A percentile compares a stretch with the other conserved stretches of the same genome.
phyloP scores from a whole-genome alignment of 2,888 invertebrate species.

The Aethes cnicana region DNA sequence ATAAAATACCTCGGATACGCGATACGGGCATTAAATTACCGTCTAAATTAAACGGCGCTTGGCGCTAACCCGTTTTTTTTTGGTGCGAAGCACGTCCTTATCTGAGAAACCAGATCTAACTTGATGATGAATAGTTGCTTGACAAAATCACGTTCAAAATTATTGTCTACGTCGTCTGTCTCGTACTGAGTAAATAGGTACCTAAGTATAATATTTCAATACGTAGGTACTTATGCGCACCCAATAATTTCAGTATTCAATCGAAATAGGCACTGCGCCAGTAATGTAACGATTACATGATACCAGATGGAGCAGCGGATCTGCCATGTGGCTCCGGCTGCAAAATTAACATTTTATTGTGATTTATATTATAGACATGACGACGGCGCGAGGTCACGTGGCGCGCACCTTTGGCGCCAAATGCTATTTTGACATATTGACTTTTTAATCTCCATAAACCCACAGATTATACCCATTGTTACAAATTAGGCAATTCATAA shows the following conservation, averaged over 20 bases:
- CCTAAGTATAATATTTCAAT: too few relatives aligned
- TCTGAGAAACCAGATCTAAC: conserved; percentile 15
- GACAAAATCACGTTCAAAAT: not conserved
- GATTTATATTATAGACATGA: conserved; percentile 57
- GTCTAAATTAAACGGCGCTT: conserved; percentile 58
- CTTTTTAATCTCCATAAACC: conserved; percentile 2
- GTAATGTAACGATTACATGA: conserved; percentile 35
- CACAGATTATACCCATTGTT: conserved; percentile 18
- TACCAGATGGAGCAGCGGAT: conserved; percentile 47
- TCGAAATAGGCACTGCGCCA: not conserved
- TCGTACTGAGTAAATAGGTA: too few relatives aligned
- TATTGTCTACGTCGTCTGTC: too few relatives aligned
- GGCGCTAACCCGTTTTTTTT: conserved; percentile 47
- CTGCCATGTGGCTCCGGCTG: conserved; percentile 54
- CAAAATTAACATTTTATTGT: conserved; percentile 61
- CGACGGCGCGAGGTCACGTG: conserved; percentile 57
- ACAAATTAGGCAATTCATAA: conserved; percentile 19
- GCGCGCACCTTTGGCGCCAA: conserved; percentile 44
- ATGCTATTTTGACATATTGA: conserved; percentile 23
- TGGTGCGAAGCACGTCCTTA: conserved; percentile 42
- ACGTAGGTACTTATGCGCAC: too few relatives aligned
- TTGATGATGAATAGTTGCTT: not conserved
- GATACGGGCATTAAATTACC: conserved; percentile 49
- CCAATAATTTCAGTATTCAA: too few relatives aligned
- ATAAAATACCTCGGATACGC: conserved; percentile 44